Evolutionary conservation across 2,888 invertebrate species (phyloP).

Genomic region (Coenonympha arcania): DNA sequence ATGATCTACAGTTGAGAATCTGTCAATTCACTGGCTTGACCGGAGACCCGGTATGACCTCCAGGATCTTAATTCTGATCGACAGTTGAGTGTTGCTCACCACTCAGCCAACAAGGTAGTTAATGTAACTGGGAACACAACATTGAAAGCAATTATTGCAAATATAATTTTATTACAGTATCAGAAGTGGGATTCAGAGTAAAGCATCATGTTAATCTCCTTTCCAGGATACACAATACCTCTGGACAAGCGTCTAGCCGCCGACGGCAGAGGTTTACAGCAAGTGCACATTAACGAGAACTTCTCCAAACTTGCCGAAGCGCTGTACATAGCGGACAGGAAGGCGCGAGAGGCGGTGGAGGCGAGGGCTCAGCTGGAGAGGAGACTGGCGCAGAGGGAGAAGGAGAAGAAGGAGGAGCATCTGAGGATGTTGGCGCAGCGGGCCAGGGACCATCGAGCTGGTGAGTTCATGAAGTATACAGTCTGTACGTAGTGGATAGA

Average conservation of each 20-base stretch:
- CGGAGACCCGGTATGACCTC: no score
- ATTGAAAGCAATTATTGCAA: no score
- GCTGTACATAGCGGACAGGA: conserved; percentile 95
- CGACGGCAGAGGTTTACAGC: conserved; percentile 97
- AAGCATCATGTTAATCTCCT: background rate
- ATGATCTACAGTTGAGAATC: no score
- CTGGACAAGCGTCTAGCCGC: conserved; percentile 98
- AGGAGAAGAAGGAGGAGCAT: conserved; percentile 97
- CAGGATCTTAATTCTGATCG: no score
- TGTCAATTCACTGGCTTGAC: no score
- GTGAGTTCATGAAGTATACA: no score
- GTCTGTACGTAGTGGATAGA: conserved; percentile 70
- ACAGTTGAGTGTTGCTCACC: no score
- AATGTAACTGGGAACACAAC: no score
- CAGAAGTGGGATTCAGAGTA: background rate
- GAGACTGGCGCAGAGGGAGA: conserved; percentile 97
- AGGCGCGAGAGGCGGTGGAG: conserved; percentile 98
- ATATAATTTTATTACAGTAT: no score
- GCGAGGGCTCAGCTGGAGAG: conserved; percentile 96
- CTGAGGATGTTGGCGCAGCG: conserved; percentile 93
- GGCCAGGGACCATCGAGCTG: conserved; percentile 95
- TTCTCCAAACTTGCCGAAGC: conserved; percentile 99
- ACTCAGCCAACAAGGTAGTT: no score
- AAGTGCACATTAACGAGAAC: conserved; percentile 98
- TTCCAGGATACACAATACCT: conserved; percentile 92